Evolutionary conservation across 1,140 invertebrate genomes (phyloP).

Genomic region (Drosophila tristis): DNA sequence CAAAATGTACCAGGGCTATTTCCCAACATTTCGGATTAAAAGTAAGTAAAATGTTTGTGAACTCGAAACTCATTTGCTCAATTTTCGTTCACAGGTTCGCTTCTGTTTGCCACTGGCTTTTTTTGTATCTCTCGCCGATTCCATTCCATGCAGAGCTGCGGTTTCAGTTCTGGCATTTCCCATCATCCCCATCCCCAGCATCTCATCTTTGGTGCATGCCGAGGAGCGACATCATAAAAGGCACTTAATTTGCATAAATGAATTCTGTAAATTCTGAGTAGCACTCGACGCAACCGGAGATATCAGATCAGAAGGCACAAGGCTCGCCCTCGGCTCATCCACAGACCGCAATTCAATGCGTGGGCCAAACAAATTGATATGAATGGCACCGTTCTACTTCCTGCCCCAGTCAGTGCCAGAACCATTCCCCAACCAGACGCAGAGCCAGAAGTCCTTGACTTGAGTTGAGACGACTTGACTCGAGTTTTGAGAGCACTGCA

Average conservation of each 20-base stretch:
- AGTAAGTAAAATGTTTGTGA: constrained; percentile 68
- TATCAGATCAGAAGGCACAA: constrained; percentile 28
- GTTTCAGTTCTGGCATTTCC: constrained; percentile 21
- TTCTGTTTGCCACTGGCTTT: constrained; percentile 13
- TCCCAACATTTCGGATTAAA: constrained; percentile 47
- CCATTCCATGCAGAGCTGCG: constrained; percentile 18
- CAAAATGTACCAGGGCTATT: neutral
- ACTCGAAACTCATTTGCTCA: constrained; percentile 71
- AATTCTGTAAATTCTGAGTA: constrained; percentile 81
- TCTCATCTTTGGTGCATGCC: constrained; percentile 26
- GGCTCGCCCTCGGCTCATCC: constrained; percentile 43
- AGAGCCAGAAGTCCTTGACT: constrained; percentile 27
- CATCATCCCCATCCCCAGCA: constrained; percentile 12
- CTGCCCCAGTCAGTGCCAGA: constrained; percentile 15
- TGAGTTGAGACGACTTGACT: constrained; percentile 28
- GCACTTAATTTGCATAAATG: constrained; percentile 82
- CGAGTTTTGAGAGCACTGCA: constrained; percentile 63
- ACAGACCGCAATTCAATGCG: constrained; percentile 75
- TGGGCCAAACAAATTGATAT: constrained; percentile 74
- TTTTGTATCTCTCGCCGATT: constrained; percentile 16
- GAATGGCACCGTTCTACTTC: constrained; percentile 53
- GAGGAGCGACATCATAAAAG: constrained; percentile 55
- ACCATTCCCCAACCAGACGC: constrained; percentile 22
- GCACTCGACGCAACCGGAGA: constrained; percentile 59
- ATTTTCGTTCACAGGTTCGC: constrained; percentile 73